A percentile compares a stretch with the other conserved stretches of the same genome.
These are phyloP conservation scores for Oryzias woworae DNA, from an alignment of 2,113 vertebrate genomes.

Conservation along the genomic window DNA sequence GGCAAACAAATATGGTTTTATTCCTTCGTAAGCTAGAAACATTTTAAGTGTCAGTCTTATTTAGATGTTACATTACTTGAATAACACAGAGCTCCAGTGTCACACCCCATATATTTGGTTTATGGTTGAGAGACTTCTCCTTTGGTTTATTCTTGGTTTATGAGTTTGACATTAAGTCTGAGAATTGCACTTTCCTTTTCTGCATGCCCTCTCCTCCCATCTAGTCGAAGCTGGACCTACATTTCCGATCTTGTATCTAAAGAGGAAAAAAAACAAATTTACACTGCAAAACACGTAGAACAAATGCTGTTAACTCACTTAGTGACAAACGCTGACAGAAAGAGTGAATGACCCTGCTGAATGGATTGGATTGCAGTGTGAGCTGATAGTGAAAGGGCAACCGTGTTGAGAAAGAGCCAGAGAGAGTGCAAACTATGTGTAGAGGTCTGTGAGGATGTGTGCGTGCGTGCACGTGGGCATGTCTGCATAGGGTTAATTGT, in stretches of 20 bases:
- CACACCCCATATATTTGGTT: constrained; percentile 15
- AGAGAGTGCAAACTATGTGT: constrained; percentile 58
- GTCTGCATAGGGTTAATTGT: constrained; percentile 69
- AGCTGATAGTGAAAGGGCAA: constrained; percentile 69
- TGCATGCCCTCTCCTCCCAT: constrained; percentile 3
- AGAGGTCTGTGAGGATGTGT: constrained; percentile 21
- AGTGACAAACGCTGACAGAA: constrained; percentile 46
- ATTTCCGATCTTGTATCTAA: no score
- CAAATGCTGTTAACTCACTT: constrained; percentile 49
- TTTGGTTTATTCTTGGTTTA: constrained; percentile 57
- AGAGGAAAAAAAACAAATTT: not conserved
- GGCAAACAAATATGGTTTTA: not conserved
- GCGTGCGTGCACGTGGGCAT: not conserved
- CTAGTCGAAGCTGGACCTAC: no score
- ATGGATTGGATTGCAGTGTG: constrained; percentile 66
- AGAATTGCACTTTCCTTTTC: constrained; percentile 5
- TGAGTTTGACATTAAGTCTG: constrained; percentile 37
- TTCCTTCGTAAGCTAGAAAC: not conserved
- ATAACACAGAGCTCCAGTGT: constrained; percentile 14
- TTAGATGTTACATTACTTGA: constrained; percentile 24
- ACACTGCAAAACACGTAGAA: constrained; percentile 20
- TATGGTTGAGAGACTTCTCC: constrained; percentile 20
- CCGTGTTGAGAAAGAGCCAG: constrained; percentile 54
- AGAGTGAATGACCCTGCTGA: constrained; percentile 33
- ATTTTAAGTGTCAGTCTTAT: constrained; percentile 11